phyloP scores from a whole-genome alignment of 2,797 vertebrate genomes.

The Tokudaia muenninki region DNA sequence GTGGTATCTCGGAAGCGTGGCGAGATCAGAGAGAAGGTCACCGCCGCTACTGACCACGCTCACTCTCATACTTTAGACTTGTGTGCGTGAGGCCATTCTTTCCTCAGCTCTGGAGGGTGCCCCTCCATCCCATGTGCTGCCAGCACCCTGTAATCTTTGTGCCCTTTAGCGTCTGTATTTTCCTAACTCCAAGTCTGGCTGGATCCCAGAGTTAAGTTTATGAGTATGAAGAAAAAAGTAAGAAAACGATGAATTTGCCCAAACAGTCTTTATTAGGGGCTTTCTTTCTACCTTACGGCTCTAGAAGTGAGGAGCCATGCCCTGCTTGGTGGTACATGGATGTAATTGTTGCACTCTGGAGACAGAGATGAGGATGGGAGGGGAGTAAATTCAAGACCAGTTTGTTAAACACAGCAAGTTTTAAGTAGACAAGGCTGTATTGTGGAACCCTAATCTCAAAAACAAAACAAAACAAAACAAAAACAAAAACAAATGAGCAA shows the following conservation, averaged over 20 bases:
- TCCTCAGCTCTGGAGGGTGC: too few species aligned
- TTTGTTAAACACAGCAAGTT: not conserved
- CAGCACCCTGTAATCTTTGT: not conserved
- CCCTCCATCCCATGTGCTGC: not conserved
- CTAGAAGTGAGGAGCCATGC: not conserved
- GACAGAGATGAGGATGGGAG: not conserved
- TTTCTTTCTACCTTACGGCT: not conserved
- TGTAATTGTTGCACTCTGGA: not conserved
- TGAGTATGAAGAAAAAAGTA: not conserved
- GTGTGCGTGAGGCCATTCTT: not conserved
- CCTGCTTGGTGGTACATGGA: not conserved
- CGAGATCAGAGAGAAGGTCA: not conserved
- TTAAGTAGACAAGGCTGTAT: not conserved
- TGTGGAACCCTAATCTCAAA: not conserved
- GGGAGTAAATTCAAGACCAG: not conserved
- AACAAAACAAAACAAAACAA: too few species aligned
- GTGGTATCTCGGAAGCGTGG: too few species aligned
- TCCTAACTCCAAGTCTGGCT: not conserved
- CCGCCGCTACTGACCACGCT: accelerated
- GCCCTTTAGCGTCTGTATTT: not conserved
- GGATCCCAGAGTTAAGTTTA: not conserved
- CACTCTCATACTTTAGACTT: not conserved
- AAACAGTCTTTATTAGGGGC: not conserved
- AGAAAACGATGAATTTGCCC: not conserved
- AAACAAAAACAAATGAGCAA: not conserved